A percentile compares a stretch with the other conserved stretches of the same genome.
Conservation (phyloP, 2,888 invertebrate species). For the Corbicula japonica region DNA sequence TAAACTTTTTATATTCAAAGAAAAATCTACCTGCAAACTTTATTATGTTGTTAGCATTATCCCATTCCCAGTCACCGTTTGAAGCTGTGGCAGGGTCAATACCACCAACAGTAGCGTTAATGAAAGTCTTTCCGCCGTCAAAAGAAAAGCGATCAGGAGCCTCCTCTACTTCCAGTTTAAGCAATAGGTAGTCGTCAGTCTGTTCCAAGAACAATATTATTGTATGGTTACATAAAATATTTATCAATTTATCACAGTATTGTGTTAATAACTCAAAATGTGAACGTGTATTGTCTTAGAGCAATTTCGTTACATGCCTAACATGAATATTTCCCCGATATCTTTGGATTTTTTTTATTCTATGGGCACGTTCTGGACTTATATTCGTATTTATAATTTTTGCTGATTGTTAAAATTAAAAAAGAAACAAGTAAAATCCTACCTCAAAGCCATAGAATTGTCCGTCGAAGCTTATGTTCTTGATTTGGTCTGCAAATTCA, state of each 20-base stretch:
- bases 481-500: constrained; percentile 76
- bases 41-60: constrained; percentile 52
- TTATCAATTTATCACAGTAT: no score
- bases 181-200: not conserved
- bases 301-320: no score
- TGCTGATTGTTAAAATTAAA: no score
- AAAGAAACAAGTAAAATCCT: constrained; percentile 43
- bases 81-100: constrained; percentile 62
- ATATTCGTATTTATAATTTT: no score
- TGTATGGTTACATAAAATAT: no score
- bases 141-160: not conserved
- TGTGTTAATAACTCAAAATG: no score
- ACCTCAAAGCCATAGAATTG: constrained; percentile 76
- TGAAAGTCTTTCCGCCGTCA: constrained; percentile 51
- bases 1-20: no score
- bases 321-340: no score
- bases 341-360: no score
- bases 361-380: no score
- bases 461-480: constrained; percentile 81
- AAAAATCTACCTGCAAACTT: constrained; percentile 51
- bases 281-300: no score
- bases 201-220: constrained; percentile 64
- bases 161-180: not conserved
- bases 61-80: constrained; percentile 79
- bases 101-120: constrained; percentile 56